Percentiles rank a stretch among this genome's conserved stretches.
phyloP scores from a whole-genome alignment of 2,113 vertebrate genomes.

The Enhydra lutris region DNA sequence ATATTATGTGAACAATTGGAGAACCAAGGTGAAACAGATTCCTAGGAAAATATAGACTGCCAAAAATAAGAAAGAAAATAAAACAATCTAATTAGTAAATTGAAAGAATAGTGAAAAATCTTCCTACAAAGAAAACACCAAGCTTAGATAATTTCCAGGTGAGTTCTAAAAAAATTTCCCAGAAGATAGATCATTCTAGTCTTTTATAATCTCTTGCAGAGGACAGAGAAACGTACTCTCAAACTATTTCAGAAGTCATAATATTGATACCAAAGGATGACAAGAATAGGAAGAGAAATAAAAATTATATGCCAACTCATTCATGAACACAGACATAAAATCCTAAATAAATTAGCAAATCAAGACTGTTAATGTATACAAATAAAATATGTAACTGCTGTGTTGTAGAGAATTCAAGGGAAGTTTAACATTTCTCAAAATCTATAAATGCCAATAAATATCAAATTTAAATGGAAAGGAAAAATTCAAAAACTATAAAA shows the following conservation, averaged over 20 bases:
- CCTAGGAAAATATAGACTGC: background rate
- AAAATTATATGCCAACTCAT: background rate
- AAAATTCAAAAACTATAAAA: conserved; percentile 18
- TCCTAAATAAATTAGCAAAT: background rate
- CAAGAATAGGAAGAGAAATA: background rate
- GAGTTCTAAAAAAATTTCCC: background rate
- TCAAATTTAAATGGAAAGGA: conserved; percentile 21
- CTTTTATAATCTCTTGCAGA: background rate
- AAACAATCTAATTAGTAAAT: background rate
- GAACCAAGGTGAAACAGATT: background rate
- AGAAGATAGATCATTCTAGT: background rate
- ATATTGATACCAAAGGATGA: background rate
- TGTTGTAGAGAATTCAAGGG: background rate
- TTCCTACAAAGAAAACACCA: background rate
- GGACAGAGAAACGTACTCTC: background rate
- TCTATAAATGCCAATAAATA: background rate
- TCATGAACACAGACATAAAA: background rate
- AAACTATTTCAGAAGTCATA: background rate
- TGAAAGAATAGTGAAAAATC: background rate
- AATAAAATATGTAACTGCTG: background rate
- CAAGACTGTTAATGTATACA: background rate
- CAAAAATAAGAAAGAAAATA: background rate
- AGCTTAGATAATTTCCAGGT: background rate
- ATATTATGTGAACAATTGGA: background rate
- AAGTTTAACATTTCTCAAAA: background rate